Evolutionary conservation across 2,797 vertebrate species (phyloP), one percentile per base, ranked within the genome.

Genomic region (Podargus strigoides): DNA sequence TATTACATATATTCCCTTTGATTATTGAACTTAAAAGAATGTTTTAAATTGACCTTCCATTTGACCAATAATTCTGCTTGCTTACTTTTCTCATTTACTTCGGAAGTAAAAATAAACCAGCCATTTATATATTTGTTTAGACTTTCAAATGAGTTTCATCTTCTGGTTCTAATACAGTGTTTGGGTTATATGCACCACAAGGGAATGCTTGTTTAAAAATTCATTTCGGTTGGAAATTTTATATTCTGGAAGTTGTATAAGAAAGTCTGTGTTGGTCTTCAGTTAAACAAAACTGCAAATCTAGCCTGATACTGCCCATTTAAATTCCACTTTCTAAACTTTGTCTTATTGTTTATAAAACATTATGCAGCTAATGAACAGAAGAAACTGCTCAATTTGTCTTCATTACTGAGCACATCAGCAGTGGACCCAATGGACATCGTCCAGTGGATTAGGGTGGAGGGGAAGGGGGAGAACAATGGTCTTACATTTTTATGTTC

Each of bases 321-420:
- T 72, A 89, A 87, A 80, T 77, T 73, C 53, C 16, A 34, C 23
- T 89, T 85, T 82, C 72, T 73, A 72, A 94, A 90, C 7, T 74
- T 26, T 81, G 30, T 52, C 79, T 93, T 74, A 79, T 56, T 89
- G 70, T 93, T 95, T 91, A 93, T 58, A 92, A 90, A 91, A 53
- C 63, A 91, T 80, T 78, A 87, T 56, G 32, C 37, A 93, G 73
- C 37, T 89, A 90, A 94, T 36, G 66, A 96, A 84, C 47, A 89
- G 46, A 87, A 94, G 52, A 91, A 90, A 36, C 62, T 72, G 75
- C 85, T 93, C 78, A 92, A 91, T 97, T 96, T 95, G 63, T 96
- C 94, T 96, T 95, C 89, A 87, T 96, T 96, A 93, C 56, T 46
- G 63, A 89, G 63, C 73, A 69, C 81, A 93, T 96, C 93, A 96